A percentile compares a stretch with the other conserved stretches of the same genome.
Evolutionary conservation across 2,888 invertebrate genomes (phyloP).

Genomic region (Leptura quadrifasciata): DNA sequence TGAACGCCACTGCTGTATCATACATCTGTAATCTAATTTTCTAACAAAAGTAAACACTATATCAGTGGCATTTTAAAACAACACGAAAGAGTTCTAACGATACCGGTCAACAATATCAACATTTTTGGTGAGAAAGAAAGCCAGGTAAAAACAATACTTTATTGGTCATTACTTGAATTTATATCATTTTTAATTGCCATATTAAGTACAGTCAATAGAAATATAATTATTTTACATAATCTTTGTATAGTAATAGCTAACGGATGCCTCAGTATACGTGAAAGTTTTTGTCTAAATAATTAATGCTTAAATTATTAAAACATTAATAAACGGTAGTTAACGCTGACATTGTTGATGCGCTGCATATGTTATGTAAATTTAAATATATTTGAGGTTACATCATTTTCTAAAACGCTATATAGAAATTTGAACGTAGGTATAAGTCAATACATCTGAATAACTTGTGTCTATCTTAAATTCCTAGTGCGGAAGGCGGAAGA

Average conservation of each 20-base stretch:
- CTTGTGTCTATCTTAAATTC: no score
- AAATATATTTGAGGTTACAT: constrained; percentile 10
- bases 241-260: constrained; percentile 1
- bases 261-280: neutral
- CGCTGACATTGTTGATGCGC: constrained; percentile 1
- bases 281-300: constrained; percentile 28
- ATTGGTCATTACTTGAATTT: neutral
- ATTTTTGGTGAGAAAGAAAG: constrained; percentile 1
- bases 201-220: neutral
- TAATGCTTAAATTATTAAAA: constrained; percentile 13
- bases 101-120: neutral
- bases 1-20: neutral
- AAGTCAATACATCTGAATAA: no score
- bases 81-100: neutral
- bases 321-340: constrained; percentile 25
- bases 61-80: neutral
- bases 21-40: neutral
- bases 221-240: constrained; percentile 13
- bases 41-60: neutral
- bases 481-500: no score
- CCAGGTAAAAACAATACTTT: constrained; percentile 21
- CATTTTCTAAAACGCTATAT: neutral
- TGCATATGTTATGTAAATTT: constrained; percentile 28
- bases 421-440: neutral
- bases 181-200: neutral